Evolutionary conservation across 1,140 invertebrate genomes (phyloP).

Genomic region (Archivesica marissinica): DNA sequence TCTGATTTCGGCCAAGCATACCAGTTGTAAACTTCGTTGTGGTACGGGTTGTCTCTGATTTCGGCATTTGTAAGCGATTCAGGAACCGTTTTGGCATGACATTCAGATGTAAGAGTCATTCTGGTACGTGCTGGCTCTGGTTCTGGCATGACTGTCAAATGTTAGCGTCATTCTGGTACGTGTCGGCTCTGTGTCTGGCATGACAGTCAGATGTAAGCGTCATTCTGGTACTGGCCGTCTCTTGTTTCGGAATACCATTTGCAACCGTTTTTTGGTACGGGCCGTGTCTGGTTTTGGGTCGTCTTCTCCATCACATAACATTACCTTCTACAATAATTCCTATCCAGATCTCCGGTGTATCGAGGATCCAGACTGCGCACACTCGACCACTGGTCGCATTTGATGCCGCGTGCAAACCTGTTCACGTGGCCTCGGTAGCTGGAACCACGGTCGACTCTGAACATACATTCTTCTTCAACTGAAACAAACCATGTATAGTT

Average conservation of each 20-base stretch:
- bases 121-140: background rate
- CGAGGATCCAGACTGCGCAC: background rate
- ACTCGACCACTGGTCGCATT: background rate
- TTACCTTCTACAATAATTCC: constrained; percentile 14
- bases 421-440: background rate
- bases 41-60: no score
- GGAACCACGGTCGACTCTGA: background rate
- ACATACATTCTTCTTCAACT: background rate
- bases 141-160: background rate
- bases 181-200: background rate
- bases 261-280: background rate
- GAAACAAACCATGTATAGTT: background rate
- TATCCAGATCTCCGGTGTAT: background rate
- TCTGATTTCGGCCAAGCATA: no score
- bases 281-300: background rate
- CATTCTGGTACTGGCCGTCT: background rate
- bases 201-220: background rate
- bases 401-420: background rate
- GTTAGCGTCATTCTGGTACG: background rate
- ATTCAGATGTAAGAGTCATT: no score
- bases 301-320: background rate
- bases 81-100: background rate
- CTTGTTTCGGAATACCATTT: background rate
- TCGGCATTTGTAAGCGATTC: no score
- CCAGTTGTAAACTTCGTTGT: no score